A percentile compares a stretch with the other conserved stretches of the same genome.
phyloP scores from a whole-genome alignment of 2,797 vertebrate genomes.

The Arctocebus calabarensis region DNA sequence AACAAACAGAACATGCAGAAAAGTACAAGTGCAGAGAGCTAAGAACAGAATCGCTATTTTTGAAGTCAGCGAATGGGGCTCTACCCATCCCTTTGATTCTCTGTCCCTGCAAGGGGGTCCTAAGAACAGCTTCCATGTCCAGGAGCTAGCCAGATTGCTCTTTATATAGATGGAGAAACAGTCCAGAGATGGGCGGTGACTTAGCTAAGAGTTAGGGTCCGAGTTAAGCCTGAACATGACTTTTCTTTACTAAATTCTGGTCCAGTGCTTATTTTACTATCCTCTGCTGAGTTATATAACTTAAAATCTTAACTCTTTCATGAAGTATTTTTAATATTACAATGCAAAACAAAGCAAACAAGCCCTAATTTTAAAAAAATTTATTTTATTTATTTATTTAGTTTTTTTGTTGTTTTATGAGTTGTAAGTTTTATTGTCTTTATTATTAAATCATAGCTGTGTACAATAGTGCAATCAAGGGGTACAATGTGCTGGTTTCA shows the following conservation, averaged over 20 bases:
- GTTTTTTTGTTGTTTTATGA: no score
- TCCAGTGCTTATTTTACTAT: conserved; percentile 2
- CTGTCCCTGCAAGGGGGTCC: neutral
- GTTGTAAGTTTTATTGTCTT: no score
- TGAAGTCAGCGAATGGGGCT: neutral
- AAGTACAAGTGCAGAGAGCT: neutral
- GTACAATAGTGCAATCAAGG: no score
- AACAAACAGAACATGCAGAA: neutral
- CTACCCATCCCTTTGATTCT: neutral
- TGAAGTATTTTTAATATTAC: neutral
- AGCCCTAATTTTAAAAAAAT: neutral
- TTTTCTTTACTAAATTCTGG: neutral
- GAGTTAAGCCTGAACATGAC: neutral
- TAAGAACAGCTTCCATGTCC: neutral
- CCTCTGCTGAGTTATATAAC: conserved; percentile 7
- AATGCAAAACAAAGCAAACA: neutral
- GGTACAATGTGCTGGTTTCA: no score
- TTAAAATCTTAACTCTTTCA: conserved; percentile 13
- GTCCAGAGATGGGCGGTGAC: neutral
- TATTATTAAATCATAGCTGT: no score
- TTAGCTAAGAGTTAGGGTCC: conserved; percentile 2
- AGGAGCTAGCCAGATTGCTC: neutral
- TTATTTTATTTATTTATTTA: neutral
- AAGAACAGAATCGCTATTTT: neutral
- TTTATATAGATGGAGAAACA: neutral